A percentile compares a stretch with the other conserved stretches of the same genome.
phyloP scores from a whole-genome alignment of 1,140 invertebrate species.

The Rhopalosiphum padi region DNA sequence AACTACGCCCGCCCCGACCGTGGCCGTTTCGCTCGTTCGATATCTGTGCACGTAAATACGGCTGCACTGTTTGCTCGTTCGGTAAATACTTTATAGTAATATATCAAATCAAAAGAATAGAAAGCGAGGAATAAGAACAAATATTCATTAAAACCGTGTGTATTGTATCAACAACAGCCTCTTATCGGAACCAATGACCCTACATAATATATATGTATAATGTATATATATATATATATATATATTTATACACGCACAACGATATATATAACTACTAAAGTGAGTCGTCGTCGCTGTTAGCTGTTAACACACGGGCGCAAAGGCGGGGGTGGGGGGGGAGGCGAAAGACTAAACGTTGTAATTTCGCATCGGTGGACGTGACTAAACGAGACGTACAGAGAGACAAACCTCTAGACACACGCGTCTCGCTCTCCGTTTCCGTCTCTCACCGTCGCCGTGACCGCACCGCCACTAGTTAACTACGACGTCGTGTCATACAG shows the following conservation, averaged over 20 bases:
- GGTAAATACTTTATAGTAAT: not conserved
- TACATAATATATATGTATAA: not conserved
- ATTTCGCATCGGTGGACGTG: not conserved
- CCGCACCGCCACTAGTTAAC: not conserved
- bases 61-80: not conserved
- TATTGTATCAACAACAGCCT: not conserved
- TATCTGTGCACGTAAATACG: no score
- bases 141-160: constrained; percentile 25
- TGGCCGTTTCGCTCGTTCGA: not conserved
- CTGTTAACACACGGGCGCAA: not conserved
- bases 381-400: not conserved
- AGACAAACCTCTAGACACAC: constrained; percentile 16
- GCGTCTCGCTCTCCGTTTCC: no score
- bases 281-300: not conserved
- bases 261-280: not conserved
- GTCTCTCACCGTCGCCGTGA: no score
- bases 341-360: not conserved
- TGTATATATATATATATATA: not conserved
- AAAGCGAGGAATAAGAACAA: constrained; percentile 13
- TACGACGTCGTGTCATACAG: not conserved
- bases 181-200: not conserved
- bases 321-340: no score
- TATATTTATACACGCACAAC: not conserved
- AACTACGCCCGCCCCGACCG: not conserved
- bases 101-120: constrained; percentile 3